phyloP scores from a whole-genome alignment of 2,113 vertebrate genomes.

The Seriola aureovittata region DNA sequence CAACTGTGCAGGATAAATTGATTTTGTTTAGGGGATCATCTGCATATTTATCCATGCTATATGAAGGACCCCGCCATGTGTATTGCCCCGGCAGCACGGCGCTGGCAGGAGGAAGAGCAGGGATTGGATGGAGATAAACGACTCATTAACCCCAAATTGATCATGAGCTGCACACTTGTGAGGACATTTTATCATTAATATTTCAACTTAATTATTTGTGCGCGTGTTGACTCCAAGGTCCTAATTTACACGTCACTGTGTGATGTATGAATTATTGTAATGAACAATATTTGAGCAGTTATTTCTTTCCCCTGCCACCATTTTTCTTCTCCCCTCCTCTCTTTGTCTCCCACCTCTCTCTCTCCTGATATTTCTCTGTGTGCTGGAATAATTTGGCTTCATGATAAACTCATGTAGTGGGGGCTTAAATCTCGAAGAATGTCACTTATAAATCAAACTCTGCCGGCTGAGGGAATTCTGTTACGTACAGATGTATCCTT shows the following conservation, averaged over 20 bases:
- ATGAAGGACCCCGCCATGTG: slow-evolving; percentile 49
- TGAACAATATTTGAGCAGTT: slow-evolving; percentile 78
- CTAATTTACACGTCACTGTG: slow-evolving; percentile 76
- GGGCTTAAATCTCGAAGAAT: slow-evolving; percentile 45
- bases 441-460: slow-evolving; percentile 57
- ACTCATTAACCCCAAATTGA: slow-evolving; percentile 85
- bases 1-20: slow-evolving; percentile 55
- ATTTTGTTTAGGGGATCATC: slow-evolving; percentile 80
- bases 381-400: slow-evolving; percentile 52
- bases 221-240: slow-evolving; percentile 76
- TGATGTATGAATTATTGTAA: slow-evolving; percentile 85
- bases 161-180: slow-evolving; percentile 76
- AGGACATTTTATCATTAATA: slow-evolving; percentile 83
- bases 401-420: slow-evolving; percentile 37
- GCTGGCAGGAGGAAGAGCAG: slow-evolving; percentile 56
- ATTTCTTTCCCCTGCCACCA: slow-evolving; percentile 50
- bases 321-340: slow-evolving; percentile 50
- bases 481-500: background rate
- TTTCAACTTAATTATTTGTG: slow-evolving; percentile 84
- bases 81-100: slow-evolving; percentile 28
- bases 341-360: slow-evolving; percentile 36
- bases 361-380: slow-evolving; percentile 38
- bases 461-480: slow-evolving; percentile 41
- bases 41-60: slow-evolving; percentile 62
- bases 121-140: slow-evolving; percentile 78